Evolutionary conservation across 2,888 invertebrate genomes (phyloP), one percentile per base, ranked within the genome.

Genomic region (Drosophila anomelani): DNA sequence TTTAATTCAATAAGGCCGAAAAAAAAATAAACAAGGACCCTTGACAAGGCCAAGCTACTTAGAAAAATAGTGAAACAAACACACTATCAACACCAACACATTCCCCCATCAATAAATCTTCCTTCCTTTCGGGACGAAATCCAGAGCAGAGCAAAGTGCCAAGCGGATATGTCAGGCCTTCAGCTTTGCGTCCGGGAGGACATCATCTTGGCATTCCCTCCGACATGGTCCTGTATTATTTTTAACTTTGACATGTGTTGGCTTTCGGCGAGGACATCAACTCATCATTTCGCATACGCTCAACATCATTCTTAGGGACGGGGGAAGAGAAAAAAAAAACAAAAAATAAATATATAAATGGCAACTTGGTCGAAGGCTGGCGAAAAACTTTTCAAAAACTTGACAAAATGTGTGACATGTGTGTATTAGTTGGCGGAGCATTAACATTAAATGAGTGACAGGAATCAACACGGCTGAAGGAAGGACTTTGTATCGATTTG

Each of bases 211-310:
- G 41, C 54, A 49, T 39, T 34, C n/a, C 23, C 59, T 20, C 59
- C 56, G 44, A 39, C 60, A n/a, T 10, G 53, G 41, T 57, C 73
- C 51, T 74, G 71, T 77, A 79, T 88, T 83, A 83, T 85, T 85
- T 88, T 85, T 81, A 84, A 88, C 87, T 86, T 86, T 85, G 87
- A 85, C 85, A 85, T 85, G 78, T 85, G 85, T 83, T 85, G 80
- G 87, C 85, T 84, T 79, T 81, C 76, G 75, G 53, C 78, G 56
- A 69, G 76, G 78, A 88, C 88, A 88, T 84, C 75, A 77, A 77
- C 77, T 86, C 81, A 72, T 88, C 88, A 86, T 76, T 67, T 66
- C 61, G 74, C 75, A 62, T 39, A 67, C 34, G 49, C 49, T 12
- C 44, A 71, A 79, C 73, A 79, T 79, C 74, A 76, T 79, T 79